Evolutionary conservation across 2,888 invertebrate genomes (phyloP).

Genomic region (Xestia xanthographa): DNA sequence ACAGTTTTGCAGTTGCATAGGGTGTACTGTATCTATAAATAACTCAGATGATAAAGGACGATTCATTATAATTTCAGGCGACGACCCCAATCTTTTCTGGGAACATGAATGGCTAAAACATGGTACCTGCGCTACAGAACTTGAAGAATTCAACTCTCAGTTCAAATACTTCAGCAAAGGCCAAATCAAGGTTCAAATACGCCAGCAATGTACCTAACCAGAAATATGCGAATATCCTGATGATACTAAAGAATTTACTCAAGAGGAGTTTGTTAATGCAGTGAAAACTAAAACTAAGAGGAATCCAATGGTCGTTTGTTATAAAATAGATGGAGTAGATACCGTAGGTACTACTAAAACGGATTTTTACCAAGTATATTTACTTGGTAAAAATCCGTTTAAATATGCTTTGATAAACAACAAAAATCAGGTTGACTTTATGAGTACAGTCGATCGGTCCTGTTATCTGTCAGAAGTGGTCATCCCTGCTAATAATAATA

Average conservation of each 20-base stretch:
- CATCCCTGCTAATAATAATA: conserved; percentile 20
- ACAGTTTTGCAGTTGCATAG: no score
- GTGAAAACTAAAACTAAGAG: conserved; percentile 90
- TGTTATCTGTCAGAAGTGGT: conserved; percentile 8
- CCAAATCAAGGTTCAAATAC: no score
- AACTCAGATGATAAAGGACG: background rate
- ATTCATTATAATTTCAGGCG: conserved; percentile 1
- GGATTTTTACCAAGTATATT: no score
- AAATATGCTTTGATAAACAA: conserved; percentile 92
- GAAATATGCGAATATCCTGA: no score
- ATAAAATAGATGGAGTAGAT: conserved; percentile 88
- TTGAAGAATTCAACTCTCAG: background rate
- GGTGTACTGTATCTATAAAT: no score
- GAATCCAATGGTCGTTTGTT: conserved; percentile 91
- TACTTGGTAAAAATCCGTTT: conserved; percentile 93
- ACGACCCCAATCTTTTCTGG: background rate
- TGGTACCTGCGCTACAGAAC: conserved; percentile 1
- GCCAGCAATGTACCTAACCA: no score
- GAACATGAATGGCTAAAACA: conserved; percentile 11
- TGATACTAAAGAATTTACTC: no score
- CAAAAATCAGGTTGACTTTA: conserved; percentile 92
- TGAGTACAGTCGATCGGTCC: background rate
- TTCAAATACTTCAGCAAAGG: conserved; percentile 22
- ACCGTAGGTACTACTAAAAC: no score
- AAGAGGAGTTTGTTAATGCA: conserved; percentile 67